A percentile compares a stretch with the other conserved stretches of the same genome.
Evolutionary conservation across 2,797 vertebrate species (phyloP).

Genomic region (Hyperoplus lanceolatus): DNA sequence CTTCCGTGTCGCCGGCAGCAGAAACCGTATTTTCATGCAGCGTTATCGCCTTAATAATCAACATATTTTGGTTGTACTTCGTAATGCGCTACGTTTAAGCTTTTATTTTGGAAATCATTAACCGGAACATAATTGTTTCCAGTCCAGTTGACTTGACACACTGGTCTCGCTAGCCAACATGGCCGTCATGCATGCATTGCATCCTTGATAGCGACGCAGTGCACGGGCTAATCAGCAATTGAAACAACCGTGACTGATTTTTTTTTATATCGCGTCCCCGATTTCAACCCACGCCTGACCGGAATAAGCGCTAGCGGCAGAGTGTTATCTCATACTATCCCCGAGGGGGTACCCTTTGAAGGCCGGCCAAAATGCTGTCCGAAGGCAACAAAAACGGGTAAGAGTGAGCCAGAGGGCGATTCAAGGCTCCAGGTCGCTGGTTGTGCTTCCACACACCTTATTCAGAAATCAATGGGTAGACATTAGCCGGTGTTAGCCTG

Average conservation of each 20-base stretch:
- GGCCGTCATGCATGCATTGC: constrained; percentile 85
- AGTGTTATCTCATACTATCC: constrained; percentile 32
- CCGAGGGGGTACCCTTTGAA: constrained; percentile 58
- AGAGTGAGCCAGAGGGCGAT: constrained; percentile 80
- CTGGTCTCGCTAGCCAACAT: constrained; percentile 82
- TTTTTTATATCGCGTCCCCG: constrained; percentile 27
- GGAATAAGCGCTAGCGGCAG: constrained; percentile 40
- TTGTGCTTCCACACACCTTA: constrained; percentile 40
- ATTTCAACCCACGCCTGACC: constrained; percentile 52
- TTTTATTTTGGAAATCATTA: constrained; percentile 66
- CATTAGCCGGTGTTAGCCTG: not conserved
- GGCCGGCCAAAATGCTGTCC: constrained; percentile 89
- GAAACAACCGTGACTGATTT: constrained; percentile 50
- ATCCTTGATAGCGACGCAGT: constrained; percentile 87
- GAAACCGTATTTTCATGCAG: not conserved
- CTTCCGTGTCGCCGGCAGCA: not conserved
- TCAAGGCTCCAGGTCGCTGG: constrained; percentile 62
- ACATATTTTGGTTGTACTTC: not conserved
- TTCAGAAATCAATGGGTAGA: not conserved
- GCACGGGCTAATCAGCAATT: constrained; percentile 61
- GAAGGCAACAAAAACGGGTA: constrained; percentile 97
- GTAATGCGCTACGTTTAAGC: constrained; percentile 21
- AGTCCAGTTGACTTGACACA: constrained; percentile 59
- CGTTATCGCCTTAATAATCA: not conserved
- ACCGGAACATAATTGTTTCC: constrained; percentile 49